Conservation (phyloP, 1,140 invertebrate species). For the Drosophila busckii region DNA sequence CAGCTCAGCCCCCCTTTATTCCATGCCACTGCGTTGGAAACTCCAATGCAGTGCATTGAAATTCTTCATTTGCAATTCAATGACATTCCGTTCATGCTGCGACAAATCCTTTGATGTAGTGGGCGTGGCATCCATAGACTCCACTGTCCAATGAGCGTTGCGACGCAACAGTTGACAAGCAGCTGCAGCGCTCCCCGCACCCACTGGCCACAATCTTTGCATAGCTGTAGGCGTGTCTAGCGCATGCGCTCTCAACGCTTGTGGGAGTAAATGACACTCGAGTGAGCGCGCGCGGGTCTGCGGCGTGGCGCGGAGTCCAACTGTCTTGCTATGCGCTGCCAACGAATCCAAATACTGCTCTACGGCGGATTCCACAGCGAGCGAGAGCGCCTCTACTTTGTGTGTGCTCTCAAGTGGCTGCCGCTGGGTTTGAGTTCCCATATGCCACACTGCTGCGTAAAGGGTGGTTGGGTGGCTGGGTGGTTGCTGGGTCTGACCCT, state of each 20-base stretch:
- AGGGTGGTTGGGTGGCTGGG: constrained; percentile 8
- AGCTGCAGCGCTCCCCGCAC: constrained; percentile 16
- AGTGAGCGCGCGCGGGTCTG: neutral
- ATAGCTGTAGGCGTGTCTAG: constrained; percentile 54
- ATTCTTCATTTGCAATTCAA: constrained; percentile 75
- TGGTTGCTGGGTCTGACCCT: neutral
- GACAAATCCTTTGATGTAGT: constrained; percentile 23
- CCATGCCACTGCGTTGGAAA: constrained; percentile 21
- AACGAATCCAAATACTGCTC: constrained; percentile 51
- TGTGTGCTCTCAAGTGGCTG: constrained; percentile 19
- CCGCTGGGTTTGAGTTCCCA: neutral
- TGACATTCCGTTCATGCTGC: constrained; percentile 58
- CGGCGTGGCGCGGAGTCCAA: constrained; percentile 21
- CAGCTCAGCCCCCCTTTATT: neutral
- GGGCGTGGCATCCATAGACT: constrained; percentile 44
- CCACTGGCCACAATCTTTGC: constrained; percentile 9
- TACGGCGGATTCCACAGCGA: constrained; percentile 56
- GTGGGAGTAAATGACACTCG: constrained; percentile 30
- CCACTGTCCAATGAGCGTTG: constrained; percentile 46
- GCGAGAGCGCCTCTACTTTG: constrained; percentile 44
- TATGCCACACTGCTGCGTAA: neutral
- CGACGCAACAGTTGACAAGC: constrained; percentile 49
- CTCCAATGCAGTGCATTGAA: constrained; percentile 70
- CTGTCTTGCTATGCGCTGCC: constrained; percentile 46
- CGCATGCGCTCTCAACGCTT: constrained; percentile 51